phyloP scores from a whole-genome alignment of 1,140 invertebrate genomes.

The Dryas iulia region DNA sequence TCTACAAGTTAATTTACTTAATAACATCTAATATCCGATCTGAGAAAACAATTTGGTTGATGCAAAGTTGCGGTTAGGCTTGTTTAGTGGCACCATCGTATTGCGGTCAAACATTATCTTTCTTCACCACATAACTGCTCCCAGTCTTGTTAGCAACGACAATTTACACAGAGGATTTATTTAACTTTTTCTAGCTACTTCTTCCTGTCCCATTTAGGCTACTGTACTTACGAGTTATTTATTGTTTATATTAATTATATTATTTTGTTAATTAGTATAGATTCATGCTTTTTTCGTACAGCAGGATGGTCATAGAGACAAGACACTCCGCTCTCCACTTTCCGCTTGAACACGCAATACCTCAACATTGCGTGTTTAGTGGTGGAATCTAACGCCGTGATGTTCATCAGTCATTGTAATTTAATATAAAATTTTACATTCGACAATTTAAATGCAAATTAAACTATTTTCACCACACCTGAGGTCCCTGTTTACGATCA shows the following conservation, averaged over 20 bases:
- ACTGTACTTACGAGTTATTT: conserved; percentile 37
- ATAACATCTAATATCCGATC: conserved; percentile 11
- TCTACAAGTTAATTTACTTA: not conserved
- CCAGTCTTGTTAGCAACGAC: conserved; percentile 62
- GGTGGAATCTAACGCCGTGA: too few relatives aligned
- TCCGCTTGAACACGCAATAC: too few relatives aligned
- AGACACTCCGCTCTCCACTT: too few relatives aligned
- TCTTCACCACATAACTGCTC: conserved; percentile 47
- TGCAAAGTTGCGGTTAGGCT: conserved; percentile 39
- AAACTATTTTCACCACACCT: too few relatives aligned
- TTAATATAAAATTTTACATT: too few relatives aligned
- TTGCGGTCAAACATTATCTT: conserved; percentile 63
- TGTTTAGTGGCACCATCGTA: conserved; percentile 52
- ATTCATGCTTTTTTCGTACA: too few relatives aligned
- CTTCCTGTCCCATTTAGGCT: conserved; percentile 21
- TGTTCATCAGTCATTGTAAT: too few relatives aligned
- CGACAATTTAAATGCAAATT: too few relatives aligned
- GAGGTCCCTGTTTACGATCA: too few relatives aligned
- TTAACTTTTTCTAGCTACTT: conserved; percentile 29
- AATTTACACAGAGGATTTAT: conserved; percentile 43
- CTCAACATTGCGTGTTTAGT: too few relatives aligned
- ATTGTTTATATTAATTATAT: not conserved
- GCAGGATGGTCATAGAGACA: too few relatives aligned
- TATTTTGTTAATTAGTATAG: too few relatives aligned
- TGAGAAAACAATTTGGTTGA: conserved; percentile 16